These are phyloP conservation scores for Rhabdornis inornatus DNA, from an alignment of 2,113 vertebrate genomes.

Conservation along the genomic window DNA sequence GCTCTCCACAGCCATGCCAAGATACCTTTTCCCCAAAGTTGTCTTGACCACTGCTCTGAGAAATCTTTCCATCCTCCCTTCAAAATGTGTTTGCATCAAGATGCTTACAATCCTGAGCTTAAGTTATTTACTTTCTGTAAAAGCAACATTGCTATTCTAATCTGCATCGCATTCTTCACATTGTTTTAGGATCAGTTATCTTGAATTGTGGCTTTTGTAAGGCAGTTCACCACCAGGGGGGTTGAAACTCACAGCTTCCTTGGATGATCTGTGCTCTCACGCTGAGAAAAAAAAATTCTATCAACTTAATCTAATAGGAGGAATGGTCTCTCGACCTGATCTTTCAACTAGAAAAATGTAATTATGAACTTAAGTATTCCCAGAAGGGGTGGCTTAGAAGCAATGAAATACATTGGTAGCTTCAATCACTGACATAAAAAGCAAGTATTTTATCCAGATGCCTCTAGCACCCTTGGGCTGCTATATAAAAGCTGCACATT, in stretches of 20 bases:
- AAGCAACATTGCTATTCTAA: slow-evolving; percentile 14
- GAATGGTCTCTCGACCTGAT: background rate
- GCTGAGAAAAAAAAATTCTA: background rate
- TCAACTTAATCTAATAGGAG: slow-evolving; percentile 11
- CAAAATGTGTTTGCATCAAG: background rate
- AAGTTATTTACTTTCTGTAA: background rate
- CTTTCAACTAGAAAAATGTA: background rate
- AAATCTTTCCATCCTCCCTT: background rate
- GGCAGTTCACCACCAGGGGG: background rate
- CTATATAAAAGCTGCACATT: background rate
- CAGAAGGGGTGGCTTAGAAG: background rate
- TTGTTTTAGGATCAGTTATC: slow-evolving; percentile 66
- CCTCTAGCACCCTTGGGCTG: background rate
- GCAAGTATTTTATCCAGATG: background rate
- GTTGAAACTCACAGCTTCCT: background rate
- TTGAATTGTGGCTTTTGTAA: slow-evolving; percentile 24
- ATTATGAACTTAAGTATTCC: background rate
- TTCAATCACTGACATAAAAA: background rate
- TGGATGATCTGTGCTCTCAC: background rate
- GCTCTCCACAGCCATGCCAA: background rate
- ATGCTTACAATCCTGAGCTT: background rate
- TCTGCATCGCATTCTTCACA: slow-evolving; percentile 13
- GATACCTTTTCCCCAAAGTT: background rate
- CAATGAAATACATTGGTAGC: background rate
- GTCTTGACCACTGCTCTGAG: background rate